Conservation (phyloP, 1,140 invertebrate species). For the Cherax quadricarinatus region DNA sequence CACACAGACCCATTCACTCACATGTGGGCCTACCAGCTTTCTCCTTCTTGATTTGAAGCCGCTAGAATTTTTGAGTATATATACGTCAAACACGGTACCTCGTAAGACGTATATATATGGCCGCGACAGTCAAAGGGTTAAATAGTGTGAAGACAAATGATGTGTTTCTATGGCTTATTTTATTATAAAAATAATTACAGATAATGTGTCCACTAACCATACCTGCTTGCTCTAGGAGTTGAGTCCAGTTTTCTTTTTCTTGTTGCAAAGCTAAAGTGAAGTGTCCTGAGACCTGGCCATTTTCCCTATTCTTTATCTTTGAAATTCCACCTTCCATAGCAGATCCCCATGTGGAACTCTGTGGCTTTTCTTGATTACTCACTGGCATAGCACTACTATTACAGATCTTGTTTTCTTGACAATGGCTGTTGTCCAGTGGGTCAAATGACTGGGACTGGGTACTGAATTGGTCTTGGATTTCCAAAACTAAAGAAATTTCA, state of each 20-base stretch:
- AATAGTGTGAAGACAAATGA: background rate
- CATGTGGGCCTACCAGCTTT: too few relatives aligned
- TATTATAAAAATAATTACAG: too few relatives aligned
- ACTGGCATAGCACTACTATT: background rate
- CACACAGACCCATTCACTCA: too few relatives aligned
- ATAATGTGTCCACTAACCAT: too few relatives aligned
- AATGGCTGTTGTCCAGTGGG: background rate
- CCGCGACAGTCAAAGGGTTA: too few relatives aligned
- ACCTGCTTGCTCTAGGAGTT: conserved; percentile 43
- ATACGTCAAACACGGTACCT: too few relatives aligned
- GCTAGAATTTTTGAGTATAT: too few relatives aligned
- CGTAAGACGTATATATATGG: too few relatives aligned
- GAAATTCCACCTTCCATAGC: background rate
- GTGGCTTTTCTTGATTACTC: background rate
- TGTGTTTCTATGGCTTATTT: background rate
- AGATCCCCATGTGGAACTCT: background rate
- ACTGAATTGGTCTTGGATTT: background rate
- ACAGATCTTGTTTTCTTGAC: background rate
- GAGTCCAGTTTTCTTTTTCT: conserved; percentile 48
- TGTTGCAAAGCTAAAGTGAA: conserved; percentile 5
- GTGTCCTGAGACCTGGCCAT: background rate
- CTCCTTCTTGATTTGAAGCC: too few relatives aligned
- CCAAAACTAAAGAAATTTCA: background rate
- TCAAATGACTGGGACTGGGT: background rate
- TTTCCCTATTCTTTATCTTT: background rate